Evolutionary conservation across 2,888 invertebrate genomes (phyloP).

Genomic region (Lumbricus terrestris): DNA sequence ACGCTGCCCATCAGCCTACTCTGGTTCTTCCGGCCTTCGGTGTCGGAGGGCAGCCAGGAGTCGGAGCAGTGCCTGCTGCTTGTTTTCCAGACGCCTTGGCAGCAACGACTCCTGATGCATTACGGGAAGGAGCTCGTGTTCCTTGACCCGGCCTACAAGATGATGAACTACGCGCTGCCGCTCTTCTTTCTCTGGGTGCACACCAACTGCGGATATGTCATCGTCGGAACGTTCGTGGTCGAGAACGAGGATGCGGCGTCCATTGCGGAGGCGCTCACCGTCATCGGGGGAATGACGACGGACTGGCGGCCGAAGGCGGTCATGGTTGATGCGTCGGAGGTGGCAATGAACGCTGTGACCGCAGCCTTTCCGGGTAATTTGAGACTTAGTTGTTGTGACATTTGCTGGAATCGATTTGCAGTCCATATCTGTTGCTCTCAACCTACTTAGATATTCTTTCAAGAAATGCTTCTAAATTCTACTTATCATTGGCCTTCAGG

Average conservation of each 20-base stretch:
- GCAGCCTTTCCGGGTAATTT: conserved; percentile 34
- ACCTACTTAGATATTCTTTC: no score
- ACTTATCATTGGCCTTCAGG: no score
- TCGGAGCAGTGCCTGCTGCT: conserved; percentile 29
- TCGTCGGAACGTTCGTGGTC: conserved; percentile 34
- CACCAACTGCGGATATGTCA: conserved; percentile 34
- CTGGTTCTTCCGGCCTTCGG: background rate
- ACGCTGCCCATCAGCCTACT: background rate
- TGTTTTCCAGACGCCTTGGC: conserved; percentile 35
- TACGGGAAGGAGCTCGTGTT: conserved; percentile 37
- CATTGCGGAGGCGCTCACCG: conserved; percentile 33
- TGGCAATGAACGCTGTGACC: conserved; percentile 30
- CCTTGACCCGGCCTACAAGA: conserved; percentile 39
- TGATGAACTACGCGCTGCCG: conserved; percentile 36
- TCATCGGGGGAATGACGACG: conserved; percentile 27
- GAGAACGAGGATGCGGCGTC: conserved; percentile 31
- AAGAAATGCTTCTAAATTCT: no score
- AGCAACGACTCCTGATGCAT: conserved; percentile 29
- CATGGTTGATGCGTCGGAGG: conserved; percentile 36
- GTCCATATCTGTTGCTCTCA: no score
- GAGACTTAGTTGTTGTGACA: no score
- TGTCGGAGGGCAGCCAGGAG: background rate
- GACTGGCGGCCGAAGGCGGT: conserved; percentile 27
- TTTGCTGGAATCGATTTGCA: no score
- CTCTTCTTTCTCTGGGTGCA: conserved; percentile 37